These are phyloP conservation scores for Tromatobia lineatoria DNA, from an alignment of 2,888 invertebrate species.

Conservation along the genomic window DNA sequence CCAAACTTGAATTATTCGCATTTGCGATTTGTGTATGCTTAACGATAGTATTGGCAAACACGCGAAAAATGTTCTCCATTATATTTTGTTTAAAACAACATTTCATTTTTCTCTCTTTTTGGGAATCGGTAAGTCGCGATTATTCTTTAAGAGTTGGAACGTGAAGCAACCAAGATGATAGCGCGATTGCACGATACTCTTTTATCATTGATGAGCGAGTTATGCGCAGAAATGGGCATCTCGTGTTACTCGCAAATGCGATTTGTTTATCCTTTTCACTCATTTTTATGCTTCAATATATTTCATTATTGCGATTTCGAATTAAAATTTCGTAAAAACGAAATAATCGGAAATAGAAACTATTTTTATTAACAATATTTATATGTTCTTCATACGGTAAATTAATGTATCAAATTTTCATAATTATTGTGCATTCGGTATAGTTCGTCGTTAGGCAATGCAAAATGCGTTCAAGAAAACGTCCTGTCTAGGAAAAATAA, in stretches of 20 bases:
- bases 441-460: too few species aligned
- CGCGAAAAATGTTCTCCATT: neutral
- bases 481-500: too few species aligned
- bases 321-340: neutral
- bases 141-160: conserved; percentile 9
- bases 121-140: conserved; percentile 49
- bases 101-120: neutral
- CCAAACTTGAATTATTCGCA: conserved; percentile 8
- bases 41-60: conserved; percentile 16
- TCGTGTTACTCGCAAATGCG: conserved; percentile 8
- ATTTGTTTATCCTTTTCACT: neutral
- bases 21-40: neutral
- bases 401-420: too few species aligned
- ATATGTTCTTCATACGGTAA: too few species aligned
- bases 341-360: too few species aligned
- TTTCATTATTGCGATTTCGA: neutral
- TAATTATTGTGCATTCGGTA: too few species aligned
- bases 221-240: conserved; percentile 6
- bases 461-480: too few species aligned
- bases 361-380: too few species aligned
- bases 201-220: conserved; percentile 21
- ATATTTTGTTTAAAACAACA: conserved; percentile 1
- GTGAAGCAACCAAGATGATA: conserved; percentile 21
- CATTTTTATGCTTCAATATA: neutral
- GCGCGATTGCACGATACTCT: neutral